Percentiles rank a stretch among this genome's conserved stretches.
These are phyloP conservation scores for Hydrozoanthus tunicans DNA, from an alignment of 64 coral and sea anemone species.

Conservation along the genomic window DNA sequence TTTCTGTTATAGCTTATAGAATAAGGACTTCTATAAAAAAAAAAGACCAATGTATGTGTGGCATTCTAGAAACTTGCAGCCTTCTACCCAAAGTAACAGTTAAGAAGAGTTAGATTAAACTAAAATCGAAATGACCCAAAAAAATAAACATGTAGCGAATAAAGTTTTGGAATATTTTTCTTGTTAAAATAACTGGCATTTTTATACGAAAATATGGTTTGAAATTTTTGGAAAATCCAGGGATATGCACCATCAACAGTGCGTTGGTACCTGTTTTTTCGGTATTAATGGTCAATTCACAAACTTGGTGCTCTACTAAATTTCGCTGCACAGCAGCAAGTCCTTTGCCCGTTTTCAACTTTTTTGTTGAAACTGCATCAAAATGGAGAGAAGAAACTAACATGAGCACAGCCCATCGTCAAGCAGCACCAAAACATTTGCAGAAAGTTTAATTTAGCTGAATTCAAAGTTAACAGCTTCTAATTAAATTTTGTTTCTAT, in stretches of 20 bases:
- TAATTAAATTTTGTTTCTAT: background rate
- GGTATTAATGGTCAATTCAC: background rate
- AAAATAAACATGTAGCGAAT: background rate
- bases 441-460: background rate
- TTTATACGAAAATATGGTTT: slow-evolving; percentile 11
- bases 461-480: background rate
- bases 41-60: too few species aligned
- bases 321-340: slow-evolving; percentile 33
- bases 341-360: background rate
- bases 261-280: too few species aligned
- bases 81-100: background rate
- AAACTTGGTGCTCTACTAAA: background rate
- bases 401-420: slow-evolving; percentile 13
- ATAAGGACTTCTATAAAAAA: too few species aligned
- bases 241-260: too few species aligned
- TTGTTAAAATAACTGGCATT: slow-evolving; percentile 1
- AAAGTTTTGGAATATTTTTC: background rate
- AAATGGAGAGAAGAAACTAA: background rate
- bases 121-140: background rate
- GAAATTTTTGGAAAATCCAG: background rate
- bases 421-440: background rate
- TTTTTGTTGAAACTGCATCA: background rate
- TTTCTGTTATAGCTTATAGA: too few species aligned
- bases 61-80: too few species aligned
- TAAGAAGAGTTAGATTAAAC: background rate